Conservation (phyloP, 2,797 vertebrate species). For the Syngnathus rostellatus region DNA sequence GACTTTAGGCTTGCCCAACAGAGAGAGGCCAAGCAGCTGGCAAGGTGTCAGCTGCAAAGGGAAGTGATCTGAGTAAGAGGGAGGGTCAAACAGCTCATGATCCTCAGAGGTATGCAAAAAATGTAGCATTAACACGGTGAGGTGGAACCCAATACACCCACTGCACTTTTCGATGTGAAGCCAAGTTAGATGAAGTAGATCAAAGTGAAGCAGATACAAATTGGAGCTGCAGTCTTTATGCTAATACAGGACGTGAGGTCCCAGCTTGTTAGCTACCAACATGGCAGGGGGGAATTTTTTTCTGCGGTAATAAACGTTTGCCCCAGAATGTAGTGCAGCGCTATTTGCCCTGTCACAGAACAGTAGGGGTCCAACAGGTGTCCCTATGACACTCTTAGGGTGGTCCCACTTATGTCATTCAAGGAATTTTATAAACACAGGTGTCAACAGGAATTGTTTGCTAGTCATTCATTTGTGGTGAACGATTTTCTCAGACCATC, state of each 20-base stretch:
- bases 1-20: constrained; percentile 38
- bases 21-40: constrained; percentile 53
- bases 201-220: no score
- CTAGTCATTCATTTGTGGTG: background rate
- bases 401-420: background rate
- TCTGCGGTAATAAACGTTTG: background rate
- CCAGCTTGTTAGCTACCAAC: no score
- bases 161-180: no score
- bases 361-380: background rate
- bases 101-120: constrained; percentile 45
- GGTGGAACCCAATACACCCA: constrained; percentile 27
- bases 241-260: no score
- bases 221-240: no score
- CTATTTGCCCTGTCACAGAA: background rate
- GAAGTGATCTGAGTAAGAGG: constrained; percentile 49
- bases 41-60: constrained; percentile 54
- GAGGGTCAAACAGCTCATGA: constrained; percentile 36
- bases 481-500: no score
- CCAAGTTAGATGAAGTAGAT: no score
- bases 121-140: constrained; percentile 25
- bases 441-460: background rate
- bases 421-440: background rate
- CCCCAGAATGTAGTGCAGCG: background rate
- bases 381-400: background rate
- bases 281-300: no score